A percentile compares a stretch with the other conserved stretches of the same genome.
Evolutionary conservation across 2,888 invertebrate genomes (phyloP).

Genomic region (Macrophya alboannulata): DNA sequence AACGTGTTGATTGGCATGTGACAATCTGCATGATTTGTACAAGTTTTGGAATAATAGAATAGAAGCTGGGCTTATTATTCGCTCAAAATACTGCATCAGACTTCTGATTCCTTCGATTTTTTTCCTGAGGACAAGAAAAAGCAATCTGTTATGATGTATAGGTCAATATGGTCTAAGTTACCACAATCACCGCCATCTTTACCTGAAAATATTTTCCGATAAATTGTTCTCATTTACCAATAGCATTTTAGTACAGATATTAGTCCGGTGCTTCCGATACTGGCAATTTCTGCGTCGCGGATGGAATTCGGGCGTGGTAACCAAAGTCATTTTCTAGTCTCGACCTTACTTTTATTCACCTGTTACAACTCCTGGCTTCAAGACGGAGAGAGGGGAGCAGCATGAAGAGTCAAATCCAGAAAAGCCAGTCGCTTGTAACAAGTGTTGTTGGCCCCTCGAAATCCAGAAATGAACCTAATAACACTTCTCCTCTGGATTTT

Average conservation of each 20-base stretch:
- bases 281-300: no score
- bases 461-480: no score
- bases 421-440: no score
- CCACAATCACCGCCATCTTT: neutral
- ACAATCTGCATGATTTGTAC: neutral
- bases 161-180: neutral
- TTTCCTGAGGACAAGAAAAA: neutral
- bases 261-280: neutral
- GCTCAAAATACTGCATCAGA: neutral
- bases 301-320: neutral
- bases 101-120: neutral
- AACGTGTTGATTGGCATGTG: neutral
- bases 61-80: neutral
- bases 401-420: no score
- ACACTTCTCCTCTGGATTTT: no score
- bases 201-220: neutral
- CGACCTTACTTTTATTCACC: neutral
- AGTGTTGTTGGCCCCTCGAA: no score
- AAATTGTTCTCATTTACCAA: neutral
- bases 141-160: neutral
- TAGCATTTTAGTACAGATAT: neutral
- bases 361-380: neutral
- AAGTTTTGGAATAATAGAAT: neutral
- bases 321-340: neutral
- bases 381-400: neutral